Evolutionary conservation across 1,140 invertebrate genomes (phyloP).

Genomic region (Papilio xuthus): DNA sequence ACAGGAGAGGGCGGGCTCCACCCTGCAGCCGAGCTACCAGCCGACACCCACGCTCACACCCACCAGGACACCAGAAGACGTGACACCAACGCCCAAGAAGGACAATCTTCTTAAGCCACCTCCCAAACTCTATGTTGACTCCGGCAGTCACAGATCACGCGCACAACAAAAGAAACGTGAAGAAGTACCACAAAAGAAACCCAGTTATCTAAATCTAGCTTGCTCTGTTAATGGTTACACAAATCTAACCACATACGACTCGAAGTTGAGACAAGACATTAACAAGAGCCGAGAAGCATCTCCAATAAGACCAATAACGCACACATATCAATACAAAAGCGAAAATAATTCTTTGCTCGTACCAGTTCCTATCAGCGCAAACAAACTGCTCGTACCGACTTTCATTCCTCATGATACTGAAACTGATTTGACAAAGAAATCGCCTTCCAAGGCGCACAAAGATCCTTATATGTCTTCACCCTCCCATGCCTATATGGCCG

Average conservation of each 20-base stretch:
- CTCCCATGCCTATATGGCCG: slow-evolving; percentile 74
- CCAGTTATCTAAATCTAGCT: slow-evolving; percentile 93
- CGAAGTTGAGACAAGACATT: slow-evolving; percentile 87
- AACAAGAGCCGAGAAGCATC: slow-evolving; percentile 86
- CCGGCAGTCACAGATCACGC: slow-evolving; percentile 68
- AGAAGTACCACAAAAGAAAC: slow-evolving; percentile 78
- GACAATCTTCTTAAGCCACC: slow-evolving; percentile 75
- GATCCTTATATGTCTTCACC: slow-evolving; percentile 72
- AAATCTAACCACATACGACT: slow-evolving; percentile 91
- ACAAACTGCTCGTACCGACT: slow-evolving; percentile 74
- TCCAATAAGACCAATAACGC: slow-evolving; percentile 83
- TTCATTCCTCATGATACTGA: slow-evolving; percentile 77
- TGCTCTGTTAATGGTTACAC: slow-evolving; percentile 95
- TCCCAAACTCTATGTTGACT: slow-evolving; percentile 67
- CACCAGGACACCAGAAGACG: slow-evolving; percentile 63
- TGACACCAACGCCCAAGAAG: slow-evolving; percentile 64
- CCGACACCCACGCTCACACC: slow-evolving; percentile 60
- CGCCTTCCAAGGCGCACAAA: slow-evolving; percentile 78
- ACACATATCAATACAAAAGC: slow-evolving; percentile 82
- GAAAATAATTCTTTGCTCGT: slow-evolving; percentile 82
- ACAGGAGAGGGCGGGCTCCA: slow-evolving; percentile 77
- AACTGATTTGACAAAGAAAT: slow-evolving; percentile 74
- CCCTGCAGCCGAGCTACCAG: slow-evolving; percentile 57
- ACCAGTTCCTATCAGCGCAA: slow-evolving; percentile 78
- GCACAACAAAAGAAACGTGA: slow-evolving; percentile 71